A percentile compares a stretch with the other conserved stretches of the same genome.
These are phyloP conservation scores for Caenorhabditis tropicalis DNA, from an alignment of 1,140 invertebrate genomes.

Conservation along the genomic window DNA sequence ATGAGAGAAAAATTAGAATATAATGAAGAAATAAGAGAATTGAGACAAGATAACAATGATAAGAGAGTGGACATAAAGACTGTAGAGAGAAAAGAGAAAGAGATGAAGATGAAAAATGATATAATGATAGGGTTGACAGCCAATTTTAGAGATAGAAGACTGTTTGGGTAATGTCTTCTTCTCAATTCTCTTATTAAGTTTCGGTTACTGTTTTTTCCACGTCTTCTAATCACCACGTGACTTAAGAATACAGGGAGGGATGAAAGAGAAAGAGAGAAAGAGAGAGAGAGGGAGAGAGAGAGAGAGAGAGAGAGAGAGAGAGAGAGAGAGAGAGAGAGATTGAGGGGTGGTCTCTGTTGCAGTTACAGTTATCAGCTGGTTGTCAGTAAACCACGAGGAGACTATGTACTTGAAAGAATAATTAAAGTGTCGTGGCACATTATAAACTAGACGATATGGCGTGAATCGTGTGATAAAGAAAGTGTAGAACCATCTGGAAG, in stretches of 20 bases:
- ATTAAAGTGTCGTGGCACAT: not conserved
- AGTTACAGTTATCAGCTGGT: conserved; percentile 38
- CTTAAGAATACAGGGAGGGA: not conserved
- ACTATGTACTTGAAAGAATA: not conserved
- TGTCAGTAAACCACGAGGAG: conserved; percentile 13
- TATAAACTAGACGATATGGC: not conserved
- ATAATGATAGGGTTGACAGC: conserved; percentile 12
- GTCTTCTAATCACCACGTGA: conserved; percentile 8
- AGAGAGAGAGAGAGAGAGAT: not conserved
- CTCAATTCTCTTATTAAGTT: not conserved
- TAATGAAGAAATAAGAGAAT: not conserved
- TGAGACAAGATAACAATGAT: not conserved
- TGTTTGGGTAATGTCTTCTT: not conserved
- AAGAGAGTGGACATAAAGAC: not conserved
- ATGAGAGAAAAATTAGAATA: not conserved
- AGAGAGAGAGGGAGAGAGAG: not conserved
- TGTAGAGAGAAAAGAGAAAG: not conserved
- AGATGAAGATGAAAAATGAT: conserved; percentile 11
- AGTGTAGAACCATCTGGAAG: no score
- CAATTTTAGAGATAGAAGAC: not conserved
- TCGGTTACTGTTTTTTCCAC: not conserved
- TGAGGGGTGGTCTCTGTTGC: not conserved
- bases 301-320: not conserved
- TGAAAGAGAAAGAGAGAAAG: not conserved
- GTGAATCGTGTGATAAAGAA: not conserved